Conservation (phyloP, 2,888 invertebrate species). For the Microdon myrmicae region DNA sequence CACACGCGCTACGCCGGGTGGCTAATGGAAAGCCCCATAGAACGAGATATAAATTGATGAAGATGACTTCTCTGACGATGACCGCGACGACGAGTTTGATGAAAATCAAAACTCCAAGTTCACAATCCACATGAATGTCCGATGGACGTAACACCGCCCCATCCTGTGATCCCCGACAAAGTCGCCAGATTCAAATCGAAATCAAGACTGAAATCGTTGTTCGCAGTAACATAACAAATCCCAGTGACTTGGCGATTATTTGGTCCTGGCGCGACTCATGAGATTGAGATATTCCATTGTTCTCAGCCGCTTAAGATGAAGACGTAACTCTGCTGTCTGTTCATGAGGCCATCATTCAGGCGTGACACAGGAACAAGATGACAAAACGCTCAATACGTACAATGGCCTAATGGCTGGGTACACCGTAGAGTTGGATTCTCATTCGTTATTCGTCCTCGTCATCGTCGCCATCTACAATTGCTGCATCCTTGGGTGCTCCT, state of each 20-base stretch:
- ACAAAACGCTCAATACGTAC: constrained; percentile 21
- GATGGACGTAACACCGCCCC: too few relatives aligned
- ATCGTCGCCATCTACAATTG: too few relatives aligned
- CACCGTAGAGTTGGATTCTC: too few relatives aligned
- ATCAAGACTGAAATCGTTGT: too few relatives aligned
- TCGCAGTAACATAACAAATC: too few relatives aligned
- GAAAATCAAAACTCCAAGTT: constrained; percentile 24
- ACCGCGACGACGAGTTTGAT: constrained; percentile 15
- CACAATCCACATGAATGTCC: constrained; percentile 18
- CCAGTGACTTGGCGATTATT: constrained; percentile 35
- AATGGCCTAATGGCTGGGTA: constrained; percentile 14
- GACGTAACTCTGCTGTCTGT: too few relatives aligned
- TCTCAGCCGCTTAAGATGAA: constrained; percentile 32
- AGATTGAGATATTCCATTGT: constrained; percentile 49
- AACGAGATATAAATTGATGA: constrained; percentile 50
- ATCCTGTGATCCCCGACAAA: too few relatives aligned
- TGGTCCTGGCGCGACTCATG: constrained; percentile 23
- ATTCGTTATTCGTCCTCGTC: too few relatives aligned
- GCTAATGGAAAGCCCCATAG: constrained; percentile 48
- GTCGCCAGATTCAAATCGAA: too few relatives aligned
- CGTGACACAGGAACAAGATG: too few relatives aligned
- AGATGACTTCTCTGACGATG: constrained; percentile 47
- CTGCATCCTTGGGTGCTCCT: neutral
- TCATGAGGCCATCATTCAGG: too few relatives aligned
- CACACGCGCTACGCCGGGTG: constrained; percentile 15